Base-by-base conservation (phyloP, 2,113 vertebrate genomes). In the Herpailurus yagouaroundi region DNA sequence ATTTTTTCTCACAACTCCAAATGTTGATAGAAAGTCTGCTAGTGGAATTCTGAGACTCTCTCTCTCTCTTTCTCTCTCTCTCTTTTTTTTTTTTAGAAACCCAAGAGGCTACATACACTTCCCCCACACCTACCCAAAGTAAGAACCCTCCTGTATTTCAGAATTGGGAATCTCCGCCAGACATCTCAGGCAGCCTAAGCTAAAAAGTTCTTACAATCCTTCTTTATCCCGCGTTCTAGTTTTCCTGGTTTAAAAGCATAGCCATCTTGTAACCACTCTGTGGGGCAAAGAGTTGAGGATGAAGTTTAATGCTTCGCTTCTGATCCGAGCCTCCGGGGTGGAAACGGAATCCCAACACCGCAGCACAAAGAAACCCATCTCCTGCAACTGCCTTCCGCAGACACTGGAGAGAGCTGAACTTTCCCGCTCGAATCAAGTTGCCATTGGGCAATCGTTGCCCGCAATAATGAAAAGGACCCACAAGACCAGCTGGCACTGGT, bases 1-100 rank as follows among this genome's bases (percentile, higher is more conserved):
- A 77, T 48, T 95, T 88, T 93, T 91, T 95, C 91, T 91, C 97
- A 94, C 95, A 94, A 29, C 88, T 94, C 89, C 96, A 94, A 96
- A 92, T 97, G 97, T 94, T 97, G 93, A 84, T 50, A 57, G 19
- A 93, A 95, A 95, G 84, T 92, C 93, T 45, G 88, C 89, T 89
- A 66, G 50, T 94, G 76, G 89, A 82, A 97, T 76, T 83, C 95
- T 77, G 84, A 81, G 80, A 52, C 38, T 52, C 68, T 74, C 69
- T 50, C 45, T 41, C 38, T 41, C 7, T 27, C 12, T 60, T 21
- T 77, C 7, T 45, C 45, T 45, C 45, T 74, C 36, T 50, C 16
- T 76, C 4, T 45, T 8, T 45, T 29, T 60, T 52, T 79, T 29
- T 66, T 76, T 38, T 31, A 90, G 92, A 97, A 79, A 88, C 89